These are phyloP conservation scores for Gymnogyps californianus DNA, from an alignment of 2,113 vertebrate genomes.

Conservation along the genomic window DNA sequence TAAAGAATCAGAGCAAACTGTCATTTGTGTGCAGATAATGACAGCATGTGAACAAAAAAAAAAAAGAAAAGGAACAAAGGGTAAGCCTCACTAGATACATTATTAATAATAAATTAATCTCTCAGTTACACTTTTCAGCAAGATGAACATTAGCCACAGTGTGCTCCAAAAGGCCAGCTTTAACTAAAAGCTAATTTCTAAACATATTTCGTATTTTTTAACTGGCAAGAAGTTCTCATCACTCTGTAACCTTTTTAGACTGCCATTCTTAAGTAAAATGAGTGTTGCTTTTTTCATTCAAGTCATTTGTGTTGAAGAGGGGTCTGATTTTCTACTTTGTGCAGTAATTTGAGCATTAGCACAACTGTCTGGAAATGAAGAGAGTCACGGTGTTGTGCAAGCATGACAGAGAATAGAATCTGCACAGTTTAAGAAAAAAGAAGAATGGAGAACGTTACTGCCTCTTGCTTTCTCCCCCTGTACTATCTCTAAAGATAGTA, in stretches of 20 bases:
- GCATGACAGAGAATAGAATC: not conserved
- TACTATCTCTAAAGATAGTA: not conserved
- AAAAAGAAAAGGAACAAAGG: fast-evolving
- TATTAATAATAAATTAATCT: not conserved
- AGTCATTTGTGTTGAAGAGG: not conserved
- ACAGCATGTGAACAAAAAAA: not conserved
- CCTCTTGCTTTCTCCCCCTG: not conserved
- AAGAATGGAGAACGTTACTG: fast-evolving
- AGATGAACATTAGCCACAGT: not conserved
- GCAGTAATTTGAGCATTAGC: not conserved
- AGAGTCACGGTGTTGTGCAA: not conserved
- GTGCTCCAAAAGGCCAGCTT: not conserved
- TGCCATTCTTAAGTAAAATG: not conserved
- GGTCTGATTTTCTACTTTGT: not conserved
- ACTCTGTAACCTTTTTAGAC: not conserved
- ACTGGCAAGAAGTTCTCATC: not conserved
- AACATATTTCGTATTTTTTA: not conserved
- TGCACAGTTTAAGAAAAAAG: not conserved
- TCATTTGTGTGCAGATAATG: not conserved
- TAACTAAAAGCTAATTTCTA: not conserved
- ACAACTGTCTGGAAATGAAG: not conserved
- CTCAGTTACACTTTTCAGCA: not conserved
- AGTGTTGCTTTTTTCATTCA: not conserved
- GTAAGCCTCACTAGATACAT: not conserved
- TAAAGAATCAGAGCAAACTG: not conserved